phyloP scores from a whole-genome alignment of 2,888 invertebrate genomes.

The Drosophila lacicola region DNA sequence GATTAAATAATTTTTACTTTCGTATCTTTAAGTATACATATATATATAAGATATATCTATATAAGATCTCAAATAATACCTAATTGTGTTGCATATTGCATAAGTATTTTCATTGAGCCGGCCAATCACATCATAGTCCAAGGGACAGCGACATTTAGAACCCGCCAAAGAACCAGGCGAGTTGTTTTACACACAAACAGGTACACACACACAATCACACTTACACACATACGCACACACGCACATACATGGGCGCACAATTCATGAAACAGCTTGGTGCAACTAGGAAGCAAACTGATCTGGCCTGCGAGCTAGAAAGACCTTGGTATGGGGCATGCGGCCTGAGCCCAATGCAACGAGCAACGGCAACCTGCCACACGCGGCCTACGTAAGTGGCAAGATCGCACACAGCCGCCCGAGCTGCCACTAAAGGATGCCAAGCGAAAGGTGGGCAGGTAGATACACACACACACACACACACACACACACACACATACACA shows the following conservation, averaged over 20 bases:
- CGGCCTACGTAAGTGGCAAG: conserved; percentile 82
- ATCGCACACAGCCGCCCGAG: conserved; percentile 75
- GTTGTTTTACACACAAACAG: conserved; percentile 24
- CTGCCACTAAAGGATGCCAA: conserved; percentile 73
- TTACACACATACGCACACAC: conserved; percentile 22
- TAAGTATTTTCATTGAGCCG: conserved; percentile 27
- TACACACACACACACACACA: conserved; percentile 22
- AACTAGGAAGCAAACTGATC: conserved; percentile 82
- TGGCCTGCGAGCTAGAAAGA: conserved; percentile 74
- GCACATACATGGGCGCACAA: conserved; percentile 56
- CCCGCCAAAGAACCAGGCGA: conserved; percentile 49
- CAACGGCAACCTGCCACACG: conserved; percentile 78
- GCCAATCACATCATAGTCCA: conserved; percentile 34
- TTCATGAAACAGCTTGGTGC: conserved; percentile 65
- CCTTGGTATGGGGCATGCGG: conserved; percentile 68
- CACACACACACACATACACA: conserved; percentile 20
- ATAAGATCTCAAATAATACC: too few relatives aligned
- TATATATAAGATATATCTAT: too few relatives aligned
- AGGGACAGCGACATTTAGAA: conserved; percentile 71
- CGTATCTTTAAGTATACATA: too few relatives aligned
- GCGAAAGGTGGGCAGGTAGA: conserved; percentile 73
- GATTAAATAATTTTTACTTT: too few relatives aligned
- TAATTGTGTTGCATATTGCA: conserved; percentile 24
- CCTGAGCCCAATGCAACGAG: conserved; percentile 55
- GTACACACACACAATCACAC: conserved; percentile 24